phyloP scores from a whole-genome alignment of 30 jellyfish, hydroid and myxozoan species.

The Aurelia aurita region DNA sequence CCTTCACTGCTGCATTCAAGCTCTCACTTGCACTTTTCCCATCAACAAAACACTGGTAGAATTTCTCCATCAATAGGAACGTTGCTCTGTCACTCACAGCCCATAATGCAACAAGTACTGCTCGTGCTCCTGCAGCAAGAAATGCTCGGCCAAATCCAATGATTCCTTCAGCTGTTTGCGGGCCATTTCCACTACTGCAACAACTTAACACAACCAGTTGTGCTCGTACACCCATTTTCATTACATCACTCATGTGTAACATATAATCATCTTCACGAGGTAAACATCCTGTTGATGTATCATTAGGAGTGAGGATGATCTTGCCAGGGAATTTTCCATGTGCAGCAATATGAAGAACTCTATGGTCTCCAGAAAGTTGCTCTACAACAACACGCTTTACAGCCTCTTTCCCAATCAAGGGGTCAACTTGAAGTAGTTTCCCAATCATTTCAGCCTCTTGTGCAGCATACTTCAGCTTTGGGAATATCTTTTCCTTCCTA shows the following conservation, averaged over 20 bases:
- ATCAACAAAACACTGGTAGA: neutral
- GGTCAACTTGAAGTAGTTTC: neutral
- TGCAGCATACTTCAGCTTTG: neutral
- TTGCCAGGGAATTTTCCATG: neutral
- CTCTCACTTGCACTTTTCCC: too few relatives aligned
- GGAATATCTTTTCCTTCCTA: too few relatives aligned
- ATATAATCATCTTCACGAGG: neutral
- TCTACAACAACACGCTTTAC: neutral
- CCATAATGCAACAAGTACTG: neutral
- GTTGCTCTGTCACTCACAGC: neutral
- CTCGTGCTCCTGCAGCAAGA: slow-evolving; percentile 12
- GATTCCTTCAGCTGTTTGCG: neutral
- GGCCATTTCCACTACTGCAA: neutral
- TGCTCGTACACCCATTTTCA: neutral
- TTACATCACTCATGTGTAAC: neutral
- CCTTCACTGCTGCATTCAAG: too few relatives aligned
- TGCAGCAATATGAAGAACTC: neutral
- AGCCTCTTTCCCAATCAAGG: neutral
- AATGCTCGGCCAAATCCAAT: slow-evolving; percentile 5
- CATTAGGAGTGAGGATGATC: neutral
- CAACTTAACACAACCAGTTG: neutral
- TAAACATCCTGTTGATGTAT: neutral
- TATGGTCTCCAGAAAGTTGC: neutral
- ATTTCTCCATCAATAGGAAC: neutral
- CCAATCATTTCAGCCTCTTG: neutral